Conservation (phyloP, 2,888 invertebrate genomes). For the Drosophila fungiperda region DNA sequence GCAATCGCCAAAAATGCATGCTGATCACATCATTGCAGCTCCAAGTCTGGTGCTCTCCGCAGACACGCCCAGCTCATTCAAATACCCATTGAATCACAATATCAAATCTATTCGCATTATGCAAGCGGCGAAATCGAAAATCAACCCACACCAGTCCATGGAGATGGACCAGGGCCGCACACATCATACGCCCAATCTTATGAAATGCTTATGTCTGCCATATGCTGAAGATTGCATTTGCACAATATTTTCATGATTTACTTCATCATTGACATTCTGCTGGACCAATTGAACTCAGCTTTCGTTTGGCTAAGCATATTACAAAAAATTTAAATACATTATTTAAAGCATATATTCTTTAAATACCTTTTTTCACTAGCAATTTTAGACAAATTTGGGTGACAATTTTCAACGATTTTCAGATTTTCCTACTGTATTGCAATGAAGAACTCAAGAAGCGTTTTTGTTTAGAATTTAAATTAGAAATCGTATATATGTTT, state of each 20-base stretch:
- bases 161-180: constrained; percentile 17
- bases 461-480: neutral
- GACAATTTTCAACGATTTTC: neutral
- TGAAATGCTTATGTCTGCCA: constrained; percentile 4
- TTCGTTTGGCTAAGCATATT: neutral
- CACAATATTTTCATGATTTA: constrained; percentile 1
- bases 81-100: constrained; percentile 56
- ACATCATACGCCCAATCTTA: constrained; percentile 1
- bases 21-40: constrained; percentile 64
- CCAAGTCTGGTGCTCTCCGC: constrained; percentile 27
- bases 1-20: constrained; percentile 78
- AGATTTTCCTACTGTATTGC: neutral
- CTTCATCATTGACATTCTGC: neutral
- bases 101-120: constrained; percentile 64
- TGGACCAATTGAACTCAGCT: neutral
- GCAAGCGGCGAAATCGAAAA: constrained; percentile 55
- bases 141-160: constrained; percentile 38
- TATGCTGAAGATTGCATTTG: neutral
- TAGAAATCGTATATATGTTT: neutral
- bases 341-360: neutral
- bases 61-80: constrained; percentile 56
- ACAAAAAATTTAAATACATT: neutral
- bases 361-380: neutral
- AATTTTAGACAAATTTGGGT: neutral
- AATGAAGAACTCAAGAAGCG: neutral